A percentile compares a stretch with the other conserved stretches of the same genome.
Evolutionary conservation across 1,140 invertebrate species (phyloP).

Genomic region (Potamilus streckersoni): DNA sequence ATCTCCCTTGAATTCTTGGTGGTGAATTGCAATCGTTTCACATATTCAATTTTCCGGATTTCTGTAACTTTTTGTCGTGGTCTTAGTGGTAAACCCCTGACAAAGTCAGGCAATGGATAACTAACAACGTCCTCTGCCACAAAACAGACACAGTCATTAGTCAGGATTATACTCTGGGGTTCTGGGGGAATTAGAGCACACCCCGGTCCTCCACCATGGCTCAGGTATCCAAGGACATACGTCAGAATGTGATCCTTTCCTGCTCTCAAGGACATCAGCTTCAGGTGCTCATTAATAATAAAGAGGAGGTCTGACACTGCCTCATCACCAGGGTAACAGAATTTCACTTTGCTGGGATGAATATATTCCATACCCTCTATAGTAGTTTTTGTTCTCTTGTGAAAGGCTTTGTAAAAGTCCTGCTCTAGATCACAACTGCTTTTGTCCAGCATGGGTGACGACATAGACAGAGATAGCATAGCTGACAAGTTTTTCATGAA

Average conservation of each 20-base stretch:
- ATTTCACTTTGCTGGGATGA: conserved; percentile 59
- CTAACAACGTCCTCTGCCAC: conserved; percentile 60
- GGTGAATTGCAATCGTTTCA: conserved; percentile 51
- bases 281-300: conserved; percentile 50
- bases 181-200: conserved; percentile 25
- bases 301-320: conserved; percentile 58
- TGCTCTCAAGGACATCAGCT: conserved; percentile 15
- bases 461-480: conserved; percentile 44
- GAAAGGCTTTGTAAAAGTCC: conserved; percentile 60
- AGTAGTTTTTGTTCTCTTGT: conserved; percentile 50
- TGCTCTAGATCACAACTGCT: conserved; percentile 51
- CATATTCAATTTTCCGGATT: conserved; percentile 51
- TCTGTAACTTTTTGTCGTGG: conserved; percentile 55
- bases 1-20: conserved; percentile 40
- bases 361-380: conserved; percentile 55
- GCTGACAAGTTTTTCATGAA: conserved; percentile 55
- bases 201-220: conserved; percentile 27
- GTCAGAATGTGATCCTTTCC: conserved; percentile 43
- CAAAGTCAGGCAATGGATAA: conserved; percentile 66
- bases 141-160: conserved; percentile 54
- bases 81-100: conserved; percentile 54
- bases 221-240: conserved; percentile 51
- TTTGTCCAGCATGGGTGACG: conserved; percentile 51
- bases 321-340: conserved; percentile 64
- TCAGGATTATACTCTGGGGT: conserved; percentile 58